These are phyloP conservation scores for Leucopternis melanops DNA, from an alignment of 2,113 vertebrate genomes.

Conservation along the genomic window DNA sequence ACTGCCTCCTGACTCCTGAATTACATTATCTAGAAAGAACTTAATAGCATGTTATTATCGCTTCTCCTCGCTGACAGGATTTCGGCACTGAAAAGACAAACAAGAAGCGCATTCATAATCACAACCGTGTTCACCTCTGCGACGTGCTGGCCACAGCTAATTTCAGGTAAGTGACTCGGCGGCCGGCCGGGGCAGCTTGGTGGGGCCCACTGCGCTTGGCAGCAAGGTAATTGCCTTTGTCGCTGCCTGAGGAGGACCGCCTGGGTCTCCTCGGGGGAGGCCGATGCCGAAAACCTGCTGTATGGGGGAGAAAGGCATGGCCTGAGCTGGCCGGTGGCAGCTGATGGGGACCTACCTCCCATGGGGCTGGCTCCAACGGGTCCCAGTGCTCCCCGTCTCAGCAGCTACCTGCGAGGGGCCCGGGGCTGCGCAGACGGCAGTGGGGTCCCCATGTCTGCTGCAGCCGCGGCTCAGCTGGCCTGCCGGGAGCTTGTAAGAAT, in stretches of 20 bases:
- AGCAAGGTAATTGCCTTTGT: constrained; percentile 21
- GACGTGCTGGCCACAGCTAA: neutral
- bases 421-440: rapidly evolving
- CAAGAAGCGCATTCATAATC: constrained; percentile 67
- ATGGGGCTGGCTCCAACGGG: rapidly evolving
- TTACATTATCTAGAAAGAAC: constrained; percentile 78
- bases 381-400: rapidly evolving
- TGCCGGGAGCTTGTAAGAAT: neutral
- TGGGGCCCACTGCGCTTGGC: neutral
- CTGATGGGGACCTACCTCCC: neutral
- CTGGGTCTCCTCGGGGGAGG: neutral
- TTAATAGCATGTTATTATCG: constrained; percentile 80
- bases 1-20: constrained; percentile 77
- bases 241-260: neutral
- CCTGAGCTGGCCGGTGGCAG: neutral
- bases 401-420: neutral
- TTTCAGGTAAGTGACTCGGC: constrained; percentile 57
- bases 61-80: constrained; percentile 75
- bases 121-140: constrained; percentile 58
- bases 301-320: neutral
- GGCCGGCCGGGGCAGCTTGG: neutral
- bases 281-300: neutral
- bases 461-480: rapidly evolving
- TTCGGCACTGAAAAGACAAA: constrained; percentile 76
- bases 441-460: neutral